Conservation (phyloP, 30 jellyfish, hydroid and myxozoan genomes). For the Phacellophora camtschatica region DNA sequence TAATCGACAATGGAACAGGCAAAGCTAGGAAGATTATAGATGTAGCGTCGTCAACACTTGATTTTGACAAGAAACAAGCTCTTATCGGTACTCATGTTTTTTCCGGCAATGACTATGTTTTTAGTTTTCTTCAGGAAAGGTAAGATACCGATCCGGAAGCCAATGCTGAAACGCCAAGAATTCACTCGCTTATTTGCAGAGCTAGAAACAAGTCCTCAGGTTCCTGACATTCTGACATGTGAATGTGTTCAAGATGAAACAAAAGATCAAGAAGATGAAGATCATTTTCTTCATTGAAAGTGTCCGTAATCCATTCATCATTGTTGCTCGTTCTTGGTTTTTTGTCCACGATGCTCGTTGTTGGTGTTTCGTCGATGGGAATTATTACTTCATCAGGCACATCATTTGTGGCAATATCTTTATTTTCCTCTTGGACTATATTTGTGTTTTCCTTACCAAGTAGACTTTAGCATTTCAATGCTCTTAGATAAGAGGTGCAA, state of each 20-base stretch:
- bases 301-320: no score
- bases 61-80: background rate
- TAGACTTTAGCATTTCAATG: background rate
- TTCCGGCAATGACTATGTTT: slow-evolving; percentile 25
- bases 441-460: background rate
- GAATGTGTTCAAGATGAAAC: background rate
- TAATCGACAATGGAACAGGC: slow-evolving; percentile 32
- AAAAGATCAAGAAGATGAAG: background rate
- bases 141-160: background rate
- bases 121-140: slow-evolving; percentile 10
- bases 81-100: slow-evolving; percentile 34
- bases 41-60: slow-evolving; percentile 22
- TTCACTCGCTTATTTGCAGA: slow-evolving; percentile 2
- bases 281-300: no score
- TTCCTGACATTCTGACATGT: background rate
- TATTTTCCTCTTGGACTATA: background rate
- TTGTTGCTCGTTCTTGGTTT: no score
- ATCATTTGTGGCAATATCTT: no score
- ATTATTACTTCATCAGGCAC: no score
- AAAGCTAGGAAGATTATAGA: slow-evolving; percentile 11
- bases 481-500: background rate
- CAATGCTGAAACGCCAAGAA: slow-evolving; percentile 11
- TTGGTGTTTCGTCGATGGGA: no score
- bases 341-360: no score
- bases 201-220: slow-evolving; percentile 1